These are phyloP conservation scores for Troilus luridus DNA, from an alignment of 2,888 invertebrate genomes.

Conservation along the genomic window DNA sequence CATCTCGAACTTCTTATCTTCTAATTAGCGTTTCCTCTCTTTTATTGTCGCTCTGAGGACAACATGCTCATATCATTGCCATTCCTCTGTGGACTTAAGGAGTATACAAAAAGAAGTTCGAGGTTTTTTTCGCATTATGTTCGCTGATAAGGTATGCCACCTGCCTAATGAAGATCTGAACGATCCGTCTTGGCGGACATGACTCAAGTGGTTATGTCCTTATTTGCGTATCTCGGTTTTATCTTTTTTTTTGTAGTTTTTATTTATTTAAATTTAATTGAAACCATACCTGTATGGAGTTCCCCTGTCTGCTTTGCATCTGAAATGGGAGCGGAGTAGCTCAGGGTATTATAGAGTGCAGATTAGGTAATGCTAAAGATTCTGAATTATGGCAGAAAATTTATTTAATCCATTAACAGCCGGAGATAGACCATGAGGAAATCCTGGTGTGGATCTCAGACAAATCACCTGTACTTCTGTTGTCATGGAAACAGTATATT, in stretches of 20 bases:
- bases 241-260: neutral
- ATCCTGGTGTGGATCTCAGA: too few species aligned
- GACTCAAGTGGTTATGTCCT: neutral
- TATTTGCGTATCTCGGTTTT: neutral
- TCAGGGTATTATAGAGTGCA: too few species aligned
- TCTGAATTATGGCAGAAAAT: too few species aligned
- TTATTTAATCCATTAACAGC: too few species aligned
- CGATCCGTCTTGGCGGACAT: neutral
- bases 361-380: too few species aligned
- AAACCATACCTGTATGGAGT: neutral
- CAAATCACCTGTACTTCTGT: too few species aligned
- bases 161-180: neutral
- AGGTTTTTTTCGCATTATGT: neutral
- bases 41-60: conserved; percentile 28
- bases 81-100: neutral
- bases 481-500: too few species aligned
- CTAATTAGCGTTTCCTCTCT: conserved; percentile 31
- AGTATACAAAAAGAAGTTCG: neutral
- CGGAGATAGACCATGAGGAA: too few species aligned
- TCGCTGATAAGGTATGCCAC: neutral
- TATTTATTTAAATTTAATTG: neutral
- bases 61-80: neutral
- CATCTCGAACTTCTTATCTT: neutral
- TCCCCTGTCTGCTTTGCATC: neutral
- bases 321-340: neutral